Conservation (phyloP, 35 echinoderm and acorn worm species). For the Diadema setosum region DNA sequence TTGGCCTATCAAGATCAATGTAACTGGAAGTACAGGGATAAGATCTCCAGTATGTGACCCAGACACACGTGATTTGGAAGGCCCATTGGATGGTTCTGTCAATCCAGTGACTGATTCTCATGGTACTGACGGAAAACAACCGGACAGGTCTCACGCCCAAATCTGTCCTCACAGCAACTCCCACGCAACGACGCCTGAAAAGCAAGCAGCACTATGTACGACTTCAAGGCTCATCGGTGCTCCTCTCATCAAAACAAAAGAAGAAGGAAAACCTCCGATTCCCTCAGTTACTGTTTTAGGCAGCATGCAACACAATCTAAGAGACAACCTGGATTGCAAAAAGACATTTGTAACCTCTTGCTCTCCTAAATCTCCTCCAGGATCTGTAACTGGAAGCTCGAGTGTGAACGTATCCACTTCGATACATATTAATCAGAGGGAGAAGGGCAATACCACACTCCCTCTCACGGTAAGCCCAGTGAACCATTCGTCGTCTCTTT, state of each 20-base stretch:
- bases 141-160: no score
- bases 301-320: neutral
- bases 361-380: neutral
- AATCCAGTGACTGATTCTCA: neutral
- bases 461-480: neutral
- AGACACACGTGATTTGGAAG: neutral
- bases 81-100: neutral
- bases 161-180: neutral
- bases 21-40: neutral
- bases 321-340: neutral
- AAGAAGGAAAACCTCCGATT: no score
- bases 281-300: no score
- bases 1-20: neutral
- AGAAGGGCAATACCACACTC: neutral
- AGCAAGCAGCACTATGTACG: neutral
- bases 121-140: neutral
- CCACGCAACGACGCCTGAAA: neutral
- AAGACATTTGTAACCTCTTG: neutral
- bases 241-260: no score
- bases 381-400: neutral
- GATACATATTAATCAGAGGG: no score
- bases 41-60: neutral
- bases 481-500: neutral
- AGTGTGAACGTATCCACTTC: neutral
- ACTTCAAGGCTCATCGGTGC: neutral